Conservation (phyloP, 2,888 invertebrate species). For the Noctuana brunneofusca region DNA sequence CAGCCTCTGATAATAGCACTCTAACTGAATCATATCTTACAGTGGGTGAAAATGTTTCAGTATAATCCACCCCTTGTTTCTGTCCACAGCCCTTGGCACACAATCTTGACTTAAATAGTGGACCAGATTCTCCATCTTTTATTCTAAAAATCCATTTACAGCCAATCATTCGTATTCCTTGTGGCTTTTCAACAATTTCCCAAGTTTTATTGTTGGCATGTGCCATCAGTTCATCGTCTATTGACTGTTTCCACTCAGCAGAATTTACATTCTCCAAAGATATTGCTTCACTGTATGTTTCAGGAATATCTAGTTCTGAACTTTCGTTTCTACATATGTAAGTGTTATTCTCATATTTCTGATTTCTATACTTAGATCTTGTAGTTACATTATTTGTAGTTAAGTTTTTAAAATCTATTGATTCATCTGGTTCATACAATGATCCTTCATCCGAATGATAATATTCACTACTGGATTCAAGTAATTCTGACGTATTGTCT, state of each 20-base stretch:
- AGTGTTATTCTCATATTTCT: not conserved
- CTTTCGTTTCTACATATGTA: not conserved
- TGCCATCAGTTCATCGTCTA: not conserved
- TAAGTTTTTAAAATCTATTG: not conserved
- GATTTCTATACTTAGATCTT: not conserved
- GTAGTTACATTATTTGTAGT: not conserved
- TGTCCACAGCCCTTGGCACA: conserved; percentile 1
- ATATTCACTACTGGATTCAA: not conserved
- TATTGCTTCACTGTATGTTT: conserved; percentile 1
- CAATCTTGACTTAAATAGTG: not conserved
- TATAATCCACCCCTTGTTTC: not conserved
- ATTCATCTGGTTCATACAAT: not conserved
- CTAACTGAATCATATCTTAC: not conserved
- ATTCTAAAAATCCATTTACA: conserved; percentile 2
- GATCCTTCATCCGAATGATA: not conserved
- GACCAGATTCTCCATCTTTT: not conserved
- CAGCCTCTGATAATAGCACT: not conserved
- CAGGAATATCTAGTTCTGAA: not conserved
- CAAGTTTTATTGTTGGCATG: not conserved
- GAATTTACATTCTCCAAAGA: not conserved
- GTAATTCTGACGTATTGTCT: not conserved
- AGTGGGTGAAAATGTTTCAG: not conserved
- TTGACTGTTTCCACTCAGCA: not conserved
- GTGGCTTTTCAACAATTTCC: not conserved
- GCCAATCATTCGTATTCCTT: not conserved